A percentile compares a stretch with the other conserved stretches of the same genome.
Evolutionary conservation across 2,113 vertebrate genomes (phyloP).

Genomic region (Oncorhynchus nerka): DNA sequence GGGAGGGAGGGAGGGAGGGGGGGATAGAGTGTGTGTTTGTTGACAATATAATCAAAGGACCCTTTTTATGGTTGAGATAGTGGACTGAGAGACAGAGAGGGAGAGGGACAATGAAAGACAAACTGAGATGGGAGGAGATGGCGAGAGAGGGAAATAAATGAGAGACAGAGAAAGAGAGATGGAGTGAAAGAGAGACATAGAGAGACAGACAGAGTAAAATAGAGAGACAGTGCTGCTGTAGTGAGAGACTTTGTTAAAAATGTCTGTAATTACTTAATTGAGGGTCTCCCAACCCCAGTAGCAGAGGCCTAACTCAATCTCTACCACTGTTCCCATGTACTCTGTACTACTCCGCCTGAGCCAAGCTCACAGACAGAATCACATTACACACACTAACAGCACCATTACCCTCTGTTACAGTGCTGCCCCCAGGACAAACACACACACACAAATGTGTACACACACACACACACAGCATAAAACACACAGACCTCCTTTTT

Average conservation of each 20-base stretch:
- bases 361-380: constrained; percentile 75
- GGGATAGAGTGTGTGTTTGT: constrained; percentile 13
- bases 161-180: not conserved
- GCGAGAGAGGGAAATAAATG: not conserved
- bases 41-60: constrained; percentile 6
- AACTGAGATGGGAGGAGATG: not conserved
- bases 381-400: constrained; percentile 77
- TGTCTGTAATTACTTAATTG: constrained; percentile 70
- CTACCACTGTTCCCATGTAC: constrained; percentile 50
- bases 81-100: not conserved
- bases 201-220: constrained; percentile 1
- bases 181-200: not conserved
- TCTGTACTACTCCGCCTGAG: constrained; percentile 54
- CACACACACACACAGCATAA: too few species aligned
- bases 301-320: constrained; percentile 75
- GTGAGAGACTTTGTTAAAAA: constrained; percentile 67
- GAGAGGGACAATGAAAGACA: constrained; percentile 32
- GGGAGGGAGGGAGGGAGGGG: not conserved
- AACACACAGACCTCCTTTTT: too few species aligned
- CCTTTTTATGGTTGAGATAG: too few species aligned
- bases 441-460: not conserved
- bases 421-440: constrained; percentile 64
- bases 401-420: constrained; percentile 72
- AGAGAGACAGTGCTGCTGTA: constrained; percentile 55
- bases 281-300: constrained; percentile 65